Evolutionary conservation across 2,888 invertebrate genomes (phyloP).

Genomic region (Pachymerium ferrugineum): DNA sequence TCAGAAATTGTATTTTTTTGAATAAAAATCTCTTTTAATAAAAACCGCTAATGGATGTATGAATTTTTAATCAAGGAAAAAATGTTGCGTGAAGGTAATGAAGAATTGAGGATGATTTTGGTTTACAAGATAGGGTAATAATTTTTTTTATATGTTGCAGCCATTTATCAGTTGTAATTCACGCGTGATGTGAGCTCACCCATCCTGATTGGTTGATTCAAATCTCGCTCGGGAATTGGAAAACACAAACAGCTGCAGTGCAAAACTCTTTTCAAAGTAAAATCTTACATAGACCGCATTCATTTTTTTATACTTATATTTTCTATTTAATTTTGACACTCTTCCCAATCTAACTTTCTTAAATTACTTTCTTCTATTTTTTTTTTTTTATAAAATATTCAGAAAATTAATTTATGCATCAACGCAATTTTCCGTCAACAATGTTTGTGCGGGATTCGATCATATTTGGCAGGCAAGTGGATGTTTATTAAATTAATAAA

Average conservation of each 20-base stretch:
- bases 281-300: background rate
- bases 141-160: background rate
- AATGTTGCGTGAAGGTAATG: background rate
- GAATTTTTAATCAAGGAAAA: background rate
- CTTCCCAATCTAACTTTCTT: no score
- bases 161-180: background rate
- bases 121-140: background rate
- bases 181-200: background rate
- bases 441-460: background rate
- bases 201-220: background rate
- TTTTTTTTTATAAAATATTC: no score
- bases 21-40: background rate
- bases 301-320: no score
- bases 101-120: background rate
- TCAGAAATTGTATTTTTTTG: no score
- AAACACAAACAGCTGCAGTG: background rate
- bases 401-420: no score
- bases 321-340: background rate
- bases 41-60: background rate
- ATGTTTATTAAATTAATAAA: slow-evolving; percentile 15
- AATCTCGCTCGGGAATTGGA: background rate
- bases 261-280: no score
- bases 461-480: background rate
- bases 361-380: no score
- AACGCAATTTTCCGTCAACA: background rate